Percentiles rank a stretch among this genome's conserved stretches.
Conservation (phyloP, 2,113 vertebrate genomes). For the Oreochromis niloticus region DNA sequence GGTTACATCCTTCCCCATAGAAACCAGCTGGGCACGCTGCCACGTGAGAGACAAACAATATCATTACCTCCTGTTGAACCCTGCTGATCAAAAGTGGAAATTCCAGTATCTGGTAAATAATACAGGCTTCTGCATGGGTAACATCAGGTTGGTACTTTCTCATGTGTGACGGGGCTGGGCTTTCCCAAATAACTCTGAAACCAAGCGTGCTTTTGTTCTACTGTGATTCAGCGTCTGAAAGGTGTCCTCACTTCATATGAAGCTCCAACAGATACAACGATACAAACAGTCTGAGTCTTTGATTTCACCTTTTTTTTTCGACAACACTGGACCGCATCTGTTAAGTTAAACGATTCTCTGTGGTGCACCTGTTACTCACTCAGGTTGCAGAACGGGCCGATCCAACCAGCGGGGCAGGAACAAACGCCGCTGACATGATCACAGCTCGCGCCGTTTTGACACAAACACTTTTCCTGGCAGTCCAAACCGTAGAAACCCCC, state of each 20-base stretch:
- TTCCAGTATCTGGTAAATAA: conserved; percentile 32
- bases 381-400: conserved; percentile 74
- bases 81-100: conserved; percentile 52
- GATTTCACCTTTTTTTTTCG: not conserved
- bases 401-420: conserved; percentile 78
- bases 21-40: conserved; percentile 77
- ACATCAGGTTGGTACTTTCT: conserved; percentile 15
- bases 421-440: conserved; percentile 75
- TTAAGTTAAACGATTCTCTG: not conserved
- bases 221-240: not conserved
- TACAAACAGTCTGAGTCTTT: not conserved
- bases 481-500: conserved; percentile 87
- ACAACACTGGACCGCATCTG: not conserved
- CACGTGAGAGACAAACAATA: conserved; percentile 46
- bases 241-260: not conserved
- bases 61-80: conserved; percentile 46
- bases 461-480: conserved; percentile 80
- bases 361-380: conserved; percentile 64
- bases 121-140: conserved; percentile 14
- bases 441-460: conserved; percentile 77
- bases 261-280: not conserved
- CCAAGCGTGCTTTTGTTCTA: not conserved
- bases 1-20: conserved; percentile 82
- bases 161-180: conserved; percentile 16
- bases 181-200: conserved; percentile 36